Evolutionary conservation across 2,888 invertebrate species (phyloP).

Genomic region (Hirtodrosophila trivittata): DNA sequence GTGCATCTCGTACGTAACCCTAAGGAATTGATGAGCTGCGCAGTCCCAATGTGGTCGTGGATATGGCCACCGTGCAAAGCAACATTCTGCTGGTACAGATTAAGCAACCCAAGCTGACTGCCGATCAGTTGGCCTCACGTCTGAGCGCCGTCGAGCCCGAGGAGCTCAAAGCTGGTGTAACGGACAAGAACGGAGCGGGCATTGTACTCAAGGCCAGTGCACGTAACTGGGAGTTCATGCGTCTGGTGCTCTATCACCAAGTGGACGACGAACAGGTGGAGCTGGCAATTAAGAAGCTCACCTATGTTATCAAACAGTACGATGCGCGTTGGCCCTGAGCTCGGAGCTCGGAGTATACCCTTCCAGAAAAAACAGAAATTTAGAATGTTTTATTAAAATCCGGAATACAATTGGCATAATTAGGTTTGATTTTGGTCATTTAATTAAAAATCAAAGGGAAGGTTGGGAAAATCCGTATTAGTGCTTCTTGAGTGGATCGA

Average conservation of each 20-base stretch:
- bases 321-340: conserved; percentile 79
- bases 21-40: conserved; percentile 87
- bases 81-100: conserved; percentile 90
- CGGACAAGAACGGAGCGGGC: conserved; percentile 80
- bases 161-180: conserved; percentile 85
- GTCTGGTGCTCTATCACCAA: conserved; percentile 90
- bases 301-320: conserved; percentile 87
- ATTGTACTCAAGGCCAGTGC: conserved; percentile 87
- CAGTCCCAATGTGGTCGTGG: conserved; percentile 87
- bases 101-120: conserved; percentile 85
- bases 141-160: conserved; percentile 84
- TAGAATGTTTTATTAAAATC: neutral
- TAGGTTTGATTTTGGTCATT: conserved; percentile 46
- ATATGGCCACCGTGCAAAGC: conserved; percentile 87
- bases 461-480: conserved; percentile 59
- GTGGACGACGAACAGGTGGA: conserved; percentile 88
- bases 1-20: neutral
- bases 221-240: conserved; percentile 86
- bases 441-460: conserved; percentile 63
- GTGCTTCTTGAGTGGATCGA: conserved; percentile 65
- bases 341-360: neutral
- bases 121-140: conserved; percentile 85
- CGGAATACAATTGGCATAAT: conserved; percentile 27
- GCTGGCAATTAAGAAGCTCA: conserved; percentile 89
- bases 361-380: neutral